These are phyloP conservation scores for Oryctolagus cuniculus DNA, from an alignment of 2,113 vertebrate genomes.

Conservation along the genomic window DNA sequence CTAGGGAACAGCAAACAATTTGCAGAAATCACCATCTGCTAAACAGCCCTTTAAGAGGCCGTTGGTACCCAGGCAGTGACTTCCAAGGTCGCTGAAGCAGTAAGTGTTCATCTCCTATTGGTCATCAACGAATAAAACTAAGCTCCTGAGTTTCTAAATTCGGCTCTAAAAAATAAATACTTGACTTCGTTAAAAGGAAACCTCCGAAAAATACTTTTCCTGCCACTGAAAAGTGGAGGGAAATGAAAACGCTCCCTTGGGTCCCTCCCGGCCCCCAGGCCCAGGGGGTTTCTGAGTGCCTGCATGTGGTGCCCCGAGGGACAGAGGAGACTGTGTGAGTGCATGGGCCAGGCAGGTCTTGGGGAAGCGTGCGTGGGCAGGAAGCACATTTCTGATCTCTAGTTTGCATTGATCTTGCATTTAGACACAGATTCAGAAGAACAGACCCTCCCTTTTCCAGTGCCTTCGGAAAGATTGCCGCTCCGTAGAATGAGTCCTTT, in stretches of 20 bases:
- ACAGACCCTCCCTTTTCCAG: constrained; percentile 90
- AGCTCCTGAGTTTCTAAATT: constrained; percentile 16
- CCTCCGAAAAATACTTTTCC: constrained; percentile 6
- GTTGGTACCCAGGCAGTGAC: background rate
- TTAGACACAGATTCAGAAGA: constrained; percentile 91
- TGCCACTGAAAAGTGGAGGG: background rate
- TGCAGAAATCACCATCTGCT: background rate
- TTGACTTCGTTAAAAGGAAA: constrained; percentile 37
- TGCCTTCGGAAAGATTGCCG: constrained; percentile 92
- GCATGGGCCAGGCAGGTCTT: background rate
- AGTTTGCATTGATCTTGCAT: constrained; percentile 90
- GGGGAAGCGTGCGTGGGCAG: background rate
- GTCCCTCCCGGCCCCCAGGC: background rate
- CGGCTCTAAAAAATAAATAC: background rate
- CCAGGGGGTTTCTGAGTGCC: background rate
- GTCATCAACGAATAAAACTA: constrained; percentile 1
- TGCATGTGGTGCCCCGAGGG: background rate
- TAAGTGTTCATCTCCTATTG: background rate
- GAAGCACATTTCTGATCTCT: constrained; percentile 84
- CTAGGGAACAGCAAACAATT: background rate
- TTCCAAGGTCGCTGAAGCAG: background rate
- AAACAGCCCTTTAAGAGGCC: background rate
- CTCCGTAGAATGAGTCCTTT: constrained; percentile 91
- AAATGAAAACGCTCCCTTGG: constrained; percentile 32
- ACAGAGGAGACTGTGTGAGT: background rate